Evolutionary conservation across 2,797 vertebrate species (phyloP).

Genomic region (Cossypha polioptera): DNA sequence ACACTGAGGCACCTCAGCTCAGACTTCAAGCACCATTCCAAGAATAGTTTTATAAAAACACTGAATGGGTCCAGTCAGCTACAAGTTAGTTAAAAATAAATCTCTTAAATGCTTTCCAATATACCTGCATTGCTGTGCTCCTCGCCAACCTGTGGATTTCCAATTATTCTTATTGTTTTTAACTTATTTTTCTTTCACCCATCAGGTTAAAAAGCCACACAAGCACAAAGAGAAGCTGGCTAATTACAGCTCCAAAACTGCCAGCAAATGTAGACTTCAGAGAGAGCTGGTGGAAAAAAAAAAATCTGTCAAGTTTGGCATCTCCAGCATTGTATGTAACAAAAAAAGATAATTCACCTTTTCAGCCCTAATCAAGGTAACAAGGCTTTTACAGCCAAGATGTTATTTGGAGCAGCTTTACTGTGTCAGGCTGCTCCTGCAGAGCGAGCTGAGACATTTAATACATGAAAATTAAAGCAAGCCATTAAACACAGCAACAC

Average conservation of each 20-base stretch:
- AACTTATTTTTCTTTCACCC: neutral
- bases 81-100: neutral
- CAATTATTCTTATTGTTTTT: neutral
- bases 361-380: neutral
- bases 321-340: neutral
- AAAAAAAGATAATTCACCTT: neutral
- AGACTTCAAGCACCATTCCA: neutral
- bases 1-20: neutral
- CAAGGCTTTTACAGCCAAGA: neutral
- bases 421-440: neutral
- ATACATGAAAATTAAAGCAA: neutral
- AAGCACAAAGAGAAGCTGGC: neutral
- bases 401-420: neutral
- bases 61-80: neutral
- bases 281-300: neutral
- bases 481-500: neutral
- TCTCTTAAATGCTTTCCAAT: neutral
- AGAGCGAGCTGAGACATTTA: neutral
- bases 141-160: fast-evolving
- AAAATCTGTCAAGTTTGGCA: neutral
- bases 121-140: neutral
- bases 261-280: neutral
- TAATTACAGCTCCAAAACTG: neutral
- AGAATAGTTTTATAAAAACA: neutral
- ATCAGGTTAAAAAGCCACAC: neutral